These are phyloP conservation scores for Capreolus pygargus DNA, from an alignment of 2,113 vertebrate species.

Conservation along the genomic window DNA sequence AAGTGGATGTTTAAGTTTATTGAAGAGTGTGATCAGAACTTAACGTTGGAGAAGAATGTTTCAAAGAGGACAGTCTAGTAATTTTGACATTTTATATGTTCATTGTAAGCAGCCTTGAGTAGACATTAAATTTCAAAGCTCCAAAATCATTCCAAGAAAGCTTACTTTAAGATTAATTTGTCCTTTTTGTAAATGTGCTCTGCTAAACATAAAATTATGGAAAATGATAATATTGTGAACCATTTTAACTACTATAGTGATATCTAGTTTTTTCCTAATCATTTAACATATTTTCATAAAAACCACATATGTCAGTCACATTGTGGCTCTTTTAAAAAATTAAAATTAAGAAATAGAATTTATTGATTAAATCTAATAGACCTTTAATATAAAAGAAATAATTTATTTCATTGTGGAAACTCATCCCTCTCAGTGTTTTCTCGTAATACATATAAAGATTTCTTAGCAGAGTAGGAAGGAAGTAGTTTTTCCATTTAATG, in stretches of 20 bases:
- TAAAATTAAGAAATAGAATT: conserved; percentile 27
- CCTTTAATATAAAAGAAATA: neutral
- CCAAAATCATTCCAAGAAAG: neutral
- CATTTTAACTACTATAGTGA: neutral
- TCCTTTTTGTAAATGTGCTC: neutral
- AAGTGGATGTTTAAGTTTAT: neutral
- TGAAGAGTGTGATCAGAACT: neutral
- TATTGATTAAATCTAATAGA: conserved; percentile 19
- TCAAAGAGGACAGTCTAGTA: neutral
- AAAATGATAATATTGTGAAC: neutral
- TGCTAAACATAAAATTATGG: neutral
- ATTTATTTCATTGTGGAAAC: conserved; percentile 17
- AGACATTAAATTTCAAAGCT: conserved; percentile 31
- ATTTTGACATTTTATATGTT: neutral
- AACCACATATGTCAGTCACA: neutral
- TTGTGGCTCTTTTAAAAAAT: neutral
- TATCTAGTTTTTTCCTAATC: neutral
- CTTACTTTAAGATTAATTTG: neutral
- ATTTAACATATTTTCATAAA: conserved; percentile 23
- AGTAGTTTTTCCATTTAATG: conserved; percentile 26
- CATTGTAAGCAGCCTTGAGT: neutral
- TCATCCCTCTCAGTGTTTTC: neutral
- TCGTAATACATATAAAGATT: neutral
- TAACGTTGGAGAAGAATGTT: neutral
- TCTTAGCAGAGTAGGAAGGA: conserved; percentile 8